Percentiles rank a stretch among this genome's conserved stretches.
Conservation (phyloP, 2,797 vertebrate species). For the Thaleichthys pacificus region DNA sequence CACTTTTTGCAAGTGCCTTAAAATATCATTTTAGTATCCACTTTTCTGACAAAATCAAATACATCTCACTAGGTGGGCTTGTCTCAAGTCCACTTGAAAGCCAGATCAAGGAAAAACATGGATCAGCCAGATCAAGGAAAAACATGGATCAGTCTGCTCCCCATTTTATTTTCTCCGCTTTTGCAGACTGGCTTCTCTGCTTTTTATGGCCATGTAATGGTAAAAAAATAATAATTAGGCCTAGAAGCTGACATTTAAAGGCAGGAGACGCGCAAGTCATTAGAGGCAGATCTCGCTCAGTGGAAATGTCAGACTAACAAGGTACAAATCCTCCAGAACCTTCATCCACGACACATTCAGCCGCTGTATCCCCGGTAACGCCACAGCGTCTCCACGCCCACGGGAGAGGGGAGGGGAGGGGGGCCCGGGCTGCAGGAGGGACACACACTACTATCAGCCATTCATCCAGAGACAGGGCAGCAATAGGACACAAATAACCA, state of each 20-base stretch:
- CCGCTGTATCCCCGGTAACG: constrained; percentile 53
- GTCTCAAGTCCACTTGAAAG: constrained; percentile 55
- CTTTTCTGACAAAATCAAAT: constrained; percentile 45
- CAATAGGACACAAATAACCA: constrained; percentile 11
- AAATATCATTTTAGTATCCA: constrained; percentile 50
- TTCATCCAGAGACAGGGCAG: neutral
- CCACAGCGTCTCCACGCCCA: constrained; percentile 21
- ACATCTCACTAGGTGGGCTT: constrained; percentile 50
- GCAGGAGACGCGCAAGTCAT: constrained; percentile 38
- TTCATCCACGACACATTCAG: constrained; percentile 55
- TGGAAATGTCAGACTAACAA: constrained; percentile 65
- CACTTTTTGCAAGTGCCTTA: constrained; percentile 25
- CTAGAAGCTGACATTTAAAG: constrained; percentile 58
- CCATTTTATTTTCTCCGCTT: constrained; percentile 25
- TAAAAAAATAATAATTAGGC: constrained; percentile 56
- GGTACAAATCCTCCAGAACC: constrained; percentile 47
- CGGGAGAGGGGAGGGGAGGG: constrained; percentile 34
- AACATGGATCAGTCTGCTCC: neutral
- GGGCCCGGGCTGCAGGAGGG: neutral
- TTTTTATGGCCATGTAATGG: constrained; percentile 42
- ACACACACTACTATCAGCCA: neutral
- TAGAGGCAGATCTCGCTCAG: constrained; percentile 32
- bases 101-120: neutral
- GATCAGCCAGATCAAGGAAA: neutral
- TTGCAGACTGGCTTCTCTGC: constrained; percentile 10